A percentile compares a stretch with the other conserved stretches of the same genome.
phyloP scores from a whole-genome alignment of 2,888 invertebrate species.

The Phyllotreta striolata region DNA sequence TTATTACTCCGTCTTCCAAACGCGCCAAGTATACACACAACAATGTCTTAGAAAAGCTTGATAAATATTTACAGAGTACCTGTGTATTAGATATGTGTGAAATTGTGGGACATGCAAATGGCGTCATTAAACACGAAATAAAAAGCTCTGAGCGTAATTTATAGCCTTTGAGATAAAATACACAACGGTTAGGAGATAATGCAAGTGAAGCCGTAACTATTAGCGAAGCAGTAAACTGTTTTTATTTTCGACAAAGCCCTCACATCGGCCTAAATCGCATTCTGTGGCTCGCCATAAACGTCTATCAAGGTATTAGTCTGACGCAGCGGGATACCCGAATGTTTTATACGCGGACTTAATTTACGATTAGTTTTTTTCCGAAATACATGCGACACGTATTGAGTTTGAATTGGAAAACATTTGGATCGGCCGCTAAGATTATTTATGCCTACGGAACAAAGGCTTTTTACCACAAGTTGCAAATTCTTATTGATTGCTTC shows the following conservation, averaged over 20 bases:
- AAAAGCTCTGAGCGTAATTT: conserved; percentile 22
- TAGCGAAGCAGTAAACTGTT: conserved; percentile 54
- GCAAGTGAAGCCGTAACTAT: conserved; percentile 54
- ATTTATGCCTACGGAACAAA: too few species aligned
- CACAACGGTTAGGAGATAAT: conserved; percentile 36
- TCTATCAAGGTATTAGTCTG: conserved; percentile 19
- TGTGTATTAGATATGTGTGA: conserved; percentile 19
- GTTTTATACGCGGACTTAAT: conserved; percentile 4
- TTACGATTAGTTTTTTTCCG: conserved; percentile 23
- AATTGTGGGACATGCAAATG: conserved; percentile 24
- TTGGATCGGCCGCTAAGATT: conserved; percentile 27
- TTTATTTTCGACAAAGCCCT: conserved; percentile 20
- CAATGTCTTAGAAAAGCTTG: conserved; percentile 14
- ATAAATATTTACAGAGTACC: conserved; percentile 24
- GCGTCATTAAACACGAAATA: conserved; percentile 24
- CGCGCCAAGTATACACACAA: conserved; percentile 19
- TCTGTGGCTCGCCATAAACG: conserved; percentile 24
- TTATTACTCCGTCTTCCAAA: too few species aligned
- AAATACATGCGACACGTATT: conserved; percentile 19
- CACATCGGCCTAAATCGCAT: conserved; percentile 25
- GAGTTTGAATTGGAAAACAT: conserved; percentile 29
- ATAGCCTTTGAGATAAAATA: conserved; percentile 33
- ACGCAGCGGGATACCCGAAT: conserved; percentile 21
- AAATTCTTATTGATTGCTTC: too few species aligned
- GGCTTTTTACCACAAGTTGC: too few species aligned